A percentile compares a stretch with the other conserved stretches of the same genome.
Conservation (phyloP, 2,797 vertebrate genomes). For the Danionella dracula region DNA sequence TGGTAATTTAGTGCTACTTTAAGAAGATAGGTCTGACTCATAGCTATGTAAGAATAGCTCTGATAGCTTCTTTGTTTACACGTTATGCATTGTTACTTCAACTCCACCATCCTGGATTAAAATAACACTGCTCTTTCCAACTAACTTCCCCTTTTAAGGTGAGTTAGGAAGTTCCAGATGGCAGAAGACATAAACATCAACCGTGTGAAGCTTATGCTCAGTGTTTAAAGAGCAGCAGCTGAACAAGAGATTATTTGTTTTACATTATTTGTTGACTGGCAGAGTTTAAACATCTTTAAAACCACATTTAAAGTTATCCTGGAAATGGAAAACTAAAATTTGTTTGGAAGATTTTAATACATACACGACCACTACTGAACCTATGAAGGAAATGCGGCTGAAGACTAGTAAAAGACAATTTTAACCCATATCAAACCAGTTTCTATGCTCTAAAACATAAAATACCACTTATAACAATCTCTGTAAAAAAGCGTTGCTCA, state of each 20-base stretch:
- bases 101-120: not conserved
- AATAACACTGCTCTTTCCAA: slow-evolving; percentile 35
- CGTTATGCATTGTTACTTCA: not conserved
- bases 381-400: too few species aligned
- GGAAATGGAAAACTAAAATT: too few species aligned
- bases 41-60: too few species aligned
- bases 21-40: too few species aligned
- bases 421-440: too few species aligned
- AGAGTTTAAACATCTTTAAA: not conserved
- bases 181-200: slow-evolving; percentile 48
- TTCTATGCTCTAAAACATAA: too few species aligned
- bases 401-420: too few species aligned
- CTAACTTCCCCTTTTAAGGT: slow-evolving; percentile 55
- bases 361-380: too few species aligned
- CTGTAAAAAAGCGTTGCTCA: slow-evolving; percentile 66
- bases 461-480: too few species aligned
- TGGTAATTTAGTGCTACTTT: too few species aligned
- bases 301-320: not conserved
- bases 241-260: slow-evolving; percentile 17
- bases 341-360: too few species aligned
- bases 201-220: slow-evolving; percentile 21
- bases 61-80: not conserved
- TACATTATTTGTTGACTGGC: not conserved
- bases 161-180: slow-evolving; percentile 41
- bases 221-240: slow-evolving; percentile 50